Evolutionary conservation across 2,888 invertebrate species (phyloP), one percentile per base, ranked within the genome.

Genomic region (Mayetiola destructor): DNA sequence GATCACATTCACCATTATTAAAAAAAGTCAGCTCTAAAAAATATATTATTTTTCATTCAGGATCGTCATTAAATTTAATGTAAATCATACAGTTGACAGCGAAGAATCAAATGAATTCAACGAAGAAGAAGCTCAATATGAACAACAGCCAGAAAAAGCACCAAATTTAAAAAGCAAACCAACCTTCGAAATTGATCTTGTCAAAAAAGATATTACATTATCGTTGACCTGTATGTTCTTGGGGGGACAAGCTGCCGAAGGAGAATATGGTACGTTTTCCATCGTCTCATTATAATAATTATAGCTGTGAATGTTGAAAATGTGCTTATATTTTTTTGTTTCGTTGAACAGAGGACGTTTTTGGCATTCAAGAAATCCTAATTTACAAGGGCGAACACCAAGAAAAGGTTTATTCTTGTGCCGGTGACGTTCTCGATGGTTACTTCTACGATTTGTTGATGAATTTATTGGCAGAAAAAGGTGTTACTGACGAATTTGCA

Each of bases 401-500:
- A 59, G 90, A 93, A 61, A 87, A 87, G 66, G 81, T 85, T 12
- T 91, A 92, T 65, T 84, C 90, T 3, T 92, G 95, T 8, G 87
- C 90, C 59, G 95, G 95, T 53, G 93, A 93, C 68, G 89, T 95
- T 59, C 80, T 97, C 57, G 97, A 97, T 74, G 94, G 92, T 65
- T 91, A 92, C 67, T 75, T 96, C 57, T 96, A 96, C 68, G 95
- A 96, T 70, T 77, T 94, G 54, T 75, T 99, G 62, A 88, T 97
- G 85, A 94, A 95, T 68, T 78, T 93, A 63, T 76, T 99, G 59
- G 96, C 96, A 71, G 97, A 97, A 69, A 90, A 97, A 64, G 97
- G 97, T 35, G 77, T 99, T 60, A 85, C 87, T 66, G 92, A 92
- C 66, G 89, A 92, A 61, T 96, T 99, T 73, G 88, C 84, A 1